These are phyloP conservation scores for Vipera ursinii DNA, from an alignment of 2,797 vertebrate genomes.

Conservation along the genomic window DNA sequence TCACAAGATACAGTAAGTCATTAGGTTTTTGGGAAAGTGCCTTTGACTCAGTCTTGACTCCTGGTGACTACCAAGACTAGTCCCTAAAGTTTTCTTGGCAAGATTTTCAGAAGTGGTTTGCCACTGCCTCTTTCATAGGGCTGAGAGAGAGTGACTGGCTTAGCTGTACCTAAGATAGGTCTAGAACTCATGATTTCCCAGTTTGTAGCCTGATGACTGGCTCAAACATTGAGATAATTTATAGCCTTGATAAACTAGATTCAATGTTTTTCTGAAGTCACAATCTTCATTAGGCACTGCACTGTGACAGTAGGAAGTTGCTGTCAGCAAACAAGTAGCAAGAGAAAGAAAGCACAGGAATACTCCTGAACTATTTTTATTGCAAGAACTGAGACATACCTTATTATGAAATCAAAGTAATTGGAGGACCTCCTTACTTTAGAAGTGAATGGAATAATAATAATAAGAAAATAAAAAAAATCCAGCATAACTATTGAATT, in stretches of 20 bases:
- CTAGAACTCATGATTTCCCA: neutral
- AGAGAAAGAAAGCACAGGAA: neutral
- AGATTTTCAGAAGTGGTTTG: neutral
- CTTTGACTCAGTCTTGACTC: neutral
- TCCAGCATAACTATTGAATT: neutral
- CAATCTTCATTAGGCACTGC: neutral
- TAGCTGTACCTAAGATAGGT: neutral
- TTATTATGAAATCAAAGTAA: neutral
- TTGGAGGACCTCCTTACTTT: neutral
- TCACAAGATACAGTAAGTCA: neutral
- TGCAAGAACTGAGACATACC: neutral
- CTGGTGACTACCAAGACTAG: neutral
- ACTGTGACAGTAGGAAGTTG: neutral
- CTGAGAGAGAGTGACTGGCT: neutral
- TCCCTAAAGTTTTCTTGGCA: neutral
- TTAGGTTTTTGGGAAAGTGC: neutral
- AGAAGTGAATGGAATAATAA: neutral
- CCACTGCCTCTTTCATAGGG: neutral
- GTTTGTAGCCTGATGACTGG: neutral
- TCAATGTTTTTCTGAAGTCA: neutral
- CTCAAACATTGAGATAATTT: neutral
- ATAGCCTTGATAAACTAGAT: neutral
- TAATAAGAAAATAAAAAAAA: neutral
- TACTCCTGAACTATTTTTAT: neutral
- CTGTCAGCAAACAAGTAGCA: neutral